phyloP scores from a whole-genome alignment of 2,797 vertebrate species.

The Anabacerthia variegaticeps region DNA sequence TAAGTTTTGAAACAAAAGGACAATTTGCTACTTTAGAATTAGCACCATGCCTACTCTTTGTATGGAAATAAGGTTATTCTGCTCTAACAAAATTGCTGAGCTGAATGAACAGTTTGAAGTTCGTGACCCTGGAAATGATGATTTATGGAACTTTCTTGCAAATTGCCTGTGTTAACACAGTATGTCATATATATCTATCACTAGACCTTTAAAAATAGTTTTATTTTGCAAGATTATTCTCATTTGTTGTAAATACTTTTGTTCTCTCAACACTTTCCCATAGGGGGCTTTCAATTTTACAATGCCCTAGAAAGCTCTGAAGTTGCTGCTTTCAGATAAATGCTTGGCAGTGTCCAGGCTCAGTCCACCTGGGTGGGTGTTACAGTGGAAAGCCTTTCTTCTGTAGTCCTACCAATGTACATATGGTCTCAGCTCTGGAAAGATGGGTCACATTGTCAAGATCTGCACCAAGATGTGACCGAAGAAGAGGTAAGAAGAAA shows the following conservation, averaged over 20 bases:
- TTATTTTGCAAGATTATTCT: background rate
- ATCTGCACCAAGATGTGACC: background rate
- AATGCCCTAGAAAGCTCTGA: background rate
- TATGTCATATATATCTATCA: constrained; percentile 8
- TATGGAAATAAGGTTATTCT: constrained; percentile 59
- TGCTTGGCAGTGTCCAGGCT: background rate
- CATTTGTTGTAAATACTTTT: background rate
- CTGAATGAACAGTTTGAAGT: constrained; percentile 49
- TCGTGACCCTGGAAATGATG: constrained; percentile 36
- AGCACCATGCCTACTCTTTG: constrained; percentile 15
- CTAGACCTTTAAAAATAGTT: background rate
- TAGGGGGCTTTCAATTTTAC: background rate
- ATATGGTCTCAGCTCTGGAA: background rate
- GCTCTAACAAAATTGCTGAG: constrained; percentile 42
- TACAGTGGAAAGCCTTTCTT: background rate
- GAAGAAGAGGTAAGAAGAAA: background rate
- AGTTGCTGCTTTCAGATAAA: background rate
- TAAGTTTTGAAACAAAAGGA: constrained; percentile 22
- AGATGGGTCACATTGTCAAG: background rate
- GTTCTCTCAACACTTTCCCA: background rate
- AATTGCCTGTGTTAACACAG: constrained; percentile 3
- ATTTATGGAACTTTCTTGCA: constrained; percentile 46
- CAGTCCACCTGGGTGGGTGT: background rate
- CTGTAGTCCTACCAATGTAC: background rate
- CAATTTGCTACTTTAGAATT: constrained; percentile 53